Base-by-base conservation (phyloP, 2,888 invertebrate genomes). In the Synergus japonicus region DNA sequence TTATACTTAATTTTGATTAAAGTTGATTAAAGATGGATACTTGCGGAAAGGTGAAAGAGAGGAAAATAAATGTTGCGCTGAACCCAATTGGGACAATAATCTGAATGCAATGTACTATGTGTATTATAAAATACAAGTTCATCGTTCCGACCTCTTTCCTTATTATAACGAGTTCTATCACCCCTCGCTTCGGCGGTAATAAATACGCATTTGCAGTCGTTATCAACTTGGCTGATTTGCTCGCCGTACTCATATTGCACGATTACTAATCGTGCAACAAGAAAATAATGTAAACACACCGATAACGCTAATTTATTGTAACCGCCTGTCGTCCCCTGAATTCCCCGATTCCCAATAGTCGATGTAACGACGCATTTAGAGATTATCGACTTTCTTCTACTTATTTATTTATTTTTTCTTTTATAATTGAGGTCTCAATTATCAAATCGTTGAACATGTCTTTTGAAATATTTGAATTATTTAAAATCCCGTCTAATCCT, bases 231-330 rank as follows among this genome's bases (percentile, higher is more conserved):
- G 80, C 66, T 65, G 82, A 82, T 81, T 81, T 76, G 79, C 82
- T 79, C 80, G 80, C 77, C 76, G 65, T 83, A 81, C 83, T 86
- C 84, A 87, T 87, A 85, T 87, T 86, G 86, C 85, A 83, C 87
- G 90, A 89, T 90, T 89, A 85, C 86, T 89, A 90, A 90, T 91
- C 89, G 86, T 80, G 85, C 87, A 88, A 89, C 90, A 89, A 89
- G 90, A 90, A 89, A 89, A 87, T 87, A 89, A 89, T 88, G 90
- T 89, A 90, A 89, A 90, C 88, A 90, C 84, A 83, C 83, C 84
- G 89, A 90, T 90, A 90, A 87, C 87, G 83, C 85, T 88, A 88
- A 91, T 90, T 91, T 90, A 89, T 90, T 87, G 86, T 86, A 85
- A 85, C 82, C 85, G 86, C 80, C 79, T 81, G 82, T 81, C 84